Evolutionary conservation across 2,797 vertebrate genomes (phyloP).

Genomic region (Crocodylus rhombifer): DNA sequence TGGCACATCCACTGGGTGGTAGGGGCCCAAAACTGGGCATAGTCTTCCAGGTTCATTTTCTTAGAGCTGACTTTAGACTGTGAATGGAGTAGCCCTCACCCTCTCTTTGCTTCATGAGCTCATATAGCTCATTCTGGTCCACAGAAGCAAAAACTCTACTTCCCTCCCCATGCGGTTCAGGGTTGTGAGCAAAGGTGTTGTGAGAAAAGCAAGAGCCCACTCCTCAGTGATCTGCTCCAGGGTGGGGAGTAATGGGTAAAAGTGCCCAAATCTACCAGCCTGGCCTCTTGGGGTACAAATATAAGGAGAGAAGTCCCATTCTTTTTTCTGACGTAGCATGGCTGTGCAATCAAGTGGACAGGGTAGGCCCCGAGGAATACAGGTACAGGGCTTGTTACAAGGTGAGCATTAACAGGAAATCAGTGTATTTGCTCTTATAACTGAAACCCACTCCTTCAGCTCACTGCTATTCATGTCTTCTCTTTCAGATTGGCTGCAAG

Average conservation of each 20-base stretch:
- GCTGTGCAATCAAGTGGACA: not conserved
- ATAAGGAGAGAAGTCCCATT: not conserved
- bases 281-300: not conserved
- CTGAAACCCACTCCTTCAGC: not conserved
- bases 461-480: not conserved
- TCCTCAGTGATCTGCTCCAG: not conserved
- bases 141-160: not conserved
- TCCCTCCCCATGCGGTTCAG: not conserved
- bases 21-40: not conserved
- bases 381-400: not conserved
- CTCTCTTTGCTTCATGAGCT: not conserved
- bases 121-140: too few species aligned
- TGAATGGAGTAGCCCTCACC: not conserved
- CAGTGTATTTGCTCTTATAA: not conserved
- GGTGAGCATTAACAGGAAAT: not conserved
- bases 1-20: not conserved
- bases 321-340: not conserved
- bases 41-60: not conserved
- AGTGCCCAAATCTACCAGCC: not conserved
- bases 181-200: not conserved
- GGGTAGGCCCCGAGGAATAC: not conserved
- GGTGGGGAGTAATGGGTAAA: not conserved
- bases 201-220: not conserved
- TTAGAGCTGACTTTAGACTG: not conserved
- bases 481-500: slow-evolving; percentile 92